Evolutionary conservation across 2,797 vertebrate genomes (phyloP).

Genomic region (Prunella strophiata): DNA sequence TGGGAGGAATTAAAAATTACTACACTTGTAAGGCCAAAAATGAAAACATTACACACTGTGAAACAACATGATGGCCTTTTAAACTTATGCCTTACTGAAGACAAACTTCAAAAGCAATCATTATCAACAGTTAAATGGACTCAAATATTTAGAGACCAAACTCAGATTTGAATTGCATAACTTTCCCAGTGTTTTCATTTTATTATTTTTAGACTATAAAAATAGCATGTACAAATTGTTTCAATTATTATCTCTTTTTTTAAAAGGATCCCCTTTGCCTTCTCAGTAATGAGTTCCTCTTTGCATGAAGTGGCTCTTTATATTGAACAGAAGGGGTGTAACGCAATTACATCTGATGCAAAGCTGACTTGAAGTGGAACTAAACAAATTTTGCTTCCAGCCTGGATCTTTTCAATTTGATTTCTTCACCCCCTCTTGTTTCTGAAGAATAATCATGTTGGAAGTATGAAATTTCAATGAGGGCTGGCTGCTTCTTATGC

Average conservation of each 20-base stretch:
- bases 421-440: conserved; percentile 41
- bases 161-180: conserved; percentile 3
- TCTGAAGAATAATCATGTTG: conserved; percentile 47
- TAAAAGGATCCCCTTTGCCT: conserved; percentile 30
- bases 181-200: not conserved
- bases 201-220: conserved; percentile 44
- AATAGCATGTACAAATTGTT: conserved; percentile 22
- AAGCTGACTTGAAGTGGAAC: conserved; percentile 68
- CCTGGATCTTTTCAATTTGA: conserved; percentile 35
- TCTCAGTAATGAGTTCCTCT: conserved; percentile 41
- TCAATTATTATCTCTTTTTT: conserved; percentile 36
- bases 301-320: conserved; percentile 51
- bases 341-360: conserved; percentile 50
- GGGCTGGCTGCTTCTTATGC: not conserved
- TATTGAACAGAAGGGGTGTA: conserved; percentile 39
- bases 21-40: conserved; percentile 18
- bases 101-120: conserved; percentile 54
- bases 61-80: conserved; percentile 46
- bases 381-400: conserved; percentile 66
- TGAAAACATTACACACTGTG: conserved; percentile 30
- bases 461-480: conserved; percentile 25
- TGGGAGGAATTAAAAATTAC: conserved; percentile 40
- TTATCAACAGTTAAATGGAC: conserved; percentile 15
- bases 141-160: conserved; percentile 7
- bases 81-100: conserved; percentile 44